A percentile compares a stretch with the other conserved stretches of the same genome.
These are phyloP conservation scores for Callochromis pleurospilus DNA, from an alignment of 2,113 vertebrate species.

Conservation along the genomic window DNA sequence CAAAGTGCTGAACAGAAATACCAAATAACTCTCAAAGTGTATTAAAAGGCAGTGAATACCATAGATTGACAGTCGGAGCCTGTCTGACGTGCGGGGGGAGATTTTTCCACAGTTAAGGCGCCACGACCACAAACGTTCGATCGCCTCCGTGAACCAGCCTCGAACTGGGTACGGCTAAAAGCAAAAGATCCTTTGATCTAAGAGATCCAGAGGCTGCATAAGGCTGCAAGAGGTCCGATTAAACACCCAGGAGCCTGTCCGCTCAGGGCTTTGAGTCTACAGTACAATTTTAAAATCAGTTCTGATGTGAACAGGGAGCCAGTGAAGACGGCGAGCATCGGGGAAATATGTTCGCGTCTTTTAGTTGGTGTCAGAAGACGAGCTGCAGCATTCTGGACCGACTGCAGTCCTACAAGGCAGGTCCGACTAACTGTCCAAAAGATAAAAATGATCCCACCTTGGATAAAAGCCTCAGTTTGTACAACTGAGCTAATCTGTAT, in stretches of 20 bases:
- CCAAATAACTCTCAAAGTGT: background rate
- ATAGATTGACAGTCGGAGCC: background rate
- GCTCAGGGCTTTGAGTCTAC: background rate
- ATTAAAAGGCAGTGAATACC: background rate
- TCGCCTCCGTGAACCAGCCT: background rate
- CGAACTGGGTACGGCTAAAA: background rate
- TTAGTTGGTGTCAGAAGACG: background rate
- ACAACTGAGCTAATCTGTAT: background rate
- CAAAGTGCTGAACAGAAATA: background rate
- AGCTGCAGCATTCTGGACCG: background rate
- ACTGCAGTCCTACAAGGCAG: background rate
- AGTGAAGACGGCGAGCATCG: background rate
- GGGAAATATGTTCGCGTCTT: background rate
- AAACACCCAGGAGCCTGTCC: background rate
- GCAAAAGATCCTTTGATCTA: background rate
- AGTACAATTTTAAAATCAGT: background rate
- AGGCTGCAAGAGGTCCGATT: background rate
- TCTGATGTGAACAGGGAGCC: background rate
- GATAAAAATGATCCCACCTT: fast-evolving
- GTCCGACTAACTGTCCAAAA: background rate
- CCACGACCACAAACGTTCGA: background rate
- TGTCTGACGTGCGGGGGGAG: background rate
- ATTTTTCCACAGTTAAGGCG: background rate
- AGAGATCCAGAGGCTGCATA: background rate
- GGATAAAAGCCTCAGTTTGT: background rate